These are phyloP conservation scores for Corythornis madagascariensis DNA, from an alignment of 2,113 vertebrate genomes.

Conservation along the genomic window DNA sequence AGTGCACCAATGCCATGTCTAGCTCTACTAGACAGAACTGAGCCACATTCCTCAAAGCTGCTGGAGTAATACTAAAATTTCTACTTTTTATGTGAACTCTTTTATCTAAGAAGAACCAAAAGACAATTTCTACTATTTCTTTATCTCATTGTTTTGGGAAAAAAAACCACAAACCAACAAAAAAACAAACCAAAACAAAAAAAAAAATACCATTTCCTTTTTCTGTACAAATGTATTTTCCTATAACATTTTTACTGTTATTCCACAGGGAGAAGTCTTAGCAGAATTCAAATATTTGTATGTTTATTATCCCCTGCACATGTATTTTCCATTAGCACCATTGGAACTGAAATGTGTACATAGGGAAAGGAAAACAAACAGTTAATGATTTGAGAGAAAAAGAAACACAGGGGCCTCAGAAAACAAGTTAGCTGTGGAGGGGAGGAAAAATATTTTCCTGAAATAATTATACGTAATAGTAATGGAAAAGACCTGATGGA, in stretches of 20 bases:
- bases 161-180: neutral
- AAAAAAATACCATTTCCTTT: too few species aligned
- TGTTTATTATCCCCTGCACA: constrained; percentile 6
- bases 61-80: neutral
- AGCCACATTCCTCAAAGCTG: neutral
- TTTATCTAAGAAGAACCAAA: neutral
- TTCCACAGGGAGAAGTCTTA: neutral
- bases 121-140: neutral
- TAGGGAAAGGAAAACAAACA: constrained; percentile 23
- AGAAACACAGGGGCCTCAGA: neutral
- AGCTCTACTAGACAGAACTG: neutral
- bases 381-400: constrained; percentile 4
- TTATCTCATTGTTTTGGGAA: neutral
- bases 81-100: neutral
- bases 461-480: neutral
- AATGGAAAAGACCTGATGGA: neutral
- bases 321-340: constrained; percentile 25
- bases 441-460: neutral
- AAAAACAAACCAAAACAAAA: neutral
- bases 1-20: neutral
- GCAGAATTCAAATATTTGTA: constrained; percentile 18
- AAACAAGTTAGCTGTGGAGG: neutral
- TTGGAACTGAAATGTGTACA: neutral
- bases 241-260: constrained; percentile 5
- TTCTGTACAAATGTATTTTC: neutral